Evolutionary conservation across 2,113 vertebrate genomes (phyloP), one percentile per base, ranked within the genome.

Genomic region (Petroica traversi): DNA sequence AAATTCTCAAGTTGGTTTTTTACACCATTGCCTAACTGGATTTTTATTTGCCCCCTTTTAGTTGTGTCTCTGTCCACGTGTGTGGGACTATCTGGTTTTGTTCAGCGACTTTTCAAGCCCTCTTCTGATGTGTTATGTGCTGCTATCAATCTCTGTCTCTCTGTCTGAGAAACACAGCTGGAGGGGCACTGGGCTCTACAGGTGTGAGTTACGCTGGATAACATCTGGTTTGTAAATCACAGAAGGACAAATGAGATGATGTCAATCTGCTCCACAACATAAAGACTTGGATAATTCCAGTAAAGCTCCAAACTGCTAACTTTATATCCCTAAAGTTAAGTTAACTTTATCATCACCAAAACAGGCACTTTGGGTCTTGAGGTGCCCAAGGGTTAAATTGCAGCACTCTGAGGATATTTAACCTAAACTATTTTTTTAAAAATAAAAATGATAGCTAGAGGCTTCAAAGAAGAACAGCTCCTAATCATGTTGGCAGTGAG

Each of bases 381-480:
- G 29, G 16, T 81, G 46, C 64, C 26, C 16, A 55, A 71, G 55
- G 45, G 38, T 69, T 87, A 84, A 45, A 11, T 54, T 58, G 19
- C 31, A 71, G 26, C 0, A 0, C 11, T 57, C 34, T 58, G 11
- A 14, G 63, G 48, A 7, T 48, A 43, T 61, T 68, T 51, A 46
- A 34, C 14, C 17, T 61, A 26, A 81, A 46, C 3, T 48, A 9
- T 25, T 55, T 68, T 81, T 69, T 57, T 6, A 6, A 10, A 33
- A 72, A 55, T 48, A 64, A 57, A 88, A 82, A 49, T 85, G 15
- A 40, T 40, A 89, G 3, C 26, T 83, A 20, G 33, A 55, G 41
- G 13, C 40, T 80, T 79, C 55, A 76, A 79, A 68, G 14, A 86
- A 79, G 52, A 88, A 25, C 31, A 71, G 11, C 14, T 79, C 28